Evolutionary conservation across 1,140 invertebrate genomes (phyloP), one percentile per base, ranked within the genome.

Genomic region (Bradynema listronoti): DNA sequence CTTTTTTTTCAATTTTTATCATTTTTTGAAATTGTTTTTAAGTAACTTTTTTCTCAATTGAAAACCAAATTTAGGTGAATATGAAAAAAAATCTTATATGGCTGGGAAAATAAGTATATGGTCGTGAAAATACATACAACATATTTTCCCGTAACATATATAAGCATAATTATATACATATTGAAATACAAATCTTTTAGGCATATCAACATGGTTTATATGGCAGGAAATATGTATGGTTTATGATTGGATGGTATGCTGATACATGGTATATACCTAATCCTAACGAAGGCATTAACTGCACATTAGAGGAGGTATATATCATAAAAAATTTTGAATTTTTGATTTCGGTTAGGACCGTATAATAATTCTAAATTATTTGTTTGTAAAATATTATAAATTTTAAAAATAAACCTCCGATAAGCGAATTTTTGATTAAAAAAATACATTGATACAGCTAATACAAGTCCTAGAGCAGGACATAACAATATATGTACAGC

Each of bases 161-260:
- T 11, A 54, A 57, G 14, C 30, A 16, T 24, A 4, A 56, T 56
- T 56, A 16, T 5, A 61, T 24, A 16, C 4, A 6, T 61, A 29
- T 11, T 32, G 56, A 62, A 9, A 59, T 42, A 19, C 16, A 52
- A 22, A 29, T 29, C 9, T 62, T 53, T 29, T 55, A 83, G 81
- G 83, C 81, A 5, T 97, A 91, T 80, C 91, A 91, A 71, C 88
- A 94, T 65, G 86, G 87, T 46, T 81, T 99, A 0, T 97, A 91
- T 77, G 94, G 93, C 1, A 89, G 90, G 71, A 88, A 88, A 34
- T 91, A 96, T 81, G 93, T 98, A 0, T 99, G 94, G 94, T 95
- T 97, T 79, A 93, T 98, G 79, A 97, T 99, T 72, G 94, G 91
- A 41, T 98, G 94, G 94, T 99, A 98, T 79, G 91, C 97, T 75